Evolutionary conservation across 2,797 vertebrate species (phyloP), one percentile per base, ranked within the genome.

Genomic region (Mormyrus hasselquistii): DNA sequence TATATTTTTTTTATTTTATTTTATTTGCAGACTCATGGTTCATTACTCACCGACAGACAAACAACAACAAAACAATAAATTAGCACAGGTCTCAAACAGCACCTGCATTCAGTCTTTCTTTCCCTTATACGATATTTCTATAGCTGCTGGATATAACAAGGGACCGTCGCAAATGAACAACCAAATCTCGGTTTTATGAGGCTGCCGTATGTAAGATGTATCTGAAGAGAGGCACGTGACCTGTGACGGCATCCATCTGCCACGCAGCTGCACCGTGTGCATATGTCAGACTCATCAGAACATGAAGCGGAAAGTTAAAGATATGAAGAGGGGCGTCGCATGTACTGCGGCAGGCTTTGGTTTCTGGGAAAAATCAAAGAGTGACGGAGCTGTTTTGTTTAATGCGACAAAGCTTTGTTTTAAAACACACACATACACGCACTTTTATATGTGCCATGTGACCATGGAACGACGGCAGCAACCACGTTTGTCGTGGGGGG

Each of bases 71-170:
- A 34, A 34, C 2, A 2, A 34, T 34, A 34, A 34, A 34, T 34
- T 34, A 34, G 29, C 29, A 34, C 29, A 34, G 29, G 29, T 34
- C 29, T 34, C 29, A 34, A 34, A 34, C 29, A 34, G 29, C 29
- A 95, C 94, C 93, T 96, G 95, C 41, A 34, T 89, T 89, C 89
- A 92, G 94, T 95, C 93, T 92, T 50, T 92, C 90, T 41, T 44
- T 89, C 88, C 87, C 90, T 85, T 90, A 91, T 90, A 90, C 89
- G 91, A 90, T 91, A 90, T 94, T 93, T 95, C 93, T 91, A 94
- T 94, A 95, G 94, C 93, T 95, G 93, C 76, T 90, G 82, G 16
- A 79, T 44, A 8, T 79, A 41, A 86, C 90, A 89, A 55, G 65
- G 49, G 38, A 16, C 25, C 38, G 49, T 14, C 41, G 22, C 19